Evolutionary conservation across 2,797 vertebrate species (phyloP), one percentile per base, ranked within the genome.

Genomic region (Pangasius djambal): DNA sequence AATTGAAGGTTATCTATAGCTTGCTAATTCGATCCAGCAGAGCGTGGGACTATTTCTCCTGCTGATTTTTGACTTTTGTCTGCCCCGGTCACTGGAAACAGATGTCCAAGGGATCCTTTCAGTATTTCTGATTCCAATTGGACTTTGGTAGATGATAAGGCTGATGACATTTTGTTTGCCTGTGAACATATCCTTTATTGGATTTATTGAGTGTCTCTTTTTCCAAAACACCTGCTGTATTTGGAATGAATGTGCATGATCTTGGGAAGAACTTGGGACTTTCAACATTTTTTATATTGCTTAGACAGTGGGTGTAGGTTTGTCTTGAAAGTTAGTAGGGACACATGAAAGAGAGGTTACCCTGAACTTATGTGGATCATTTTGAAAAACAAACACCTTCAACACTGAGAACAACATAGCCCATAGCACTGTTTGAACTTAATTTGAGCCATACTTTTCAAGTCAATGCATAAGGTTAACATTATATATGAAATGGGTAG

Each of bases 1-100:
- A 93, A 94, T 94, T 94, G 92, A 94, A 93, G 91, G 93, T 95
- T 96, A 96, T 96, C 95, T 96, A 94, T 95, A 95, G 94, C 93
- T 72, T 91, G 93, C 88, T 96, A 96, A 96, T 96, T 95, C 91
- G 90, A 96, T 95, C 94, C 96, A 95, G 93, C 94, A 95, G 95
- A 88, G 87, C 55, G 87, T 90, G 85, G 90, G 89, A 89, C 90
- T 88, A 86, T 93, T 9, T 85, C 78, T 57, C 90, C 92, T 92
- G 93, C 93, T 94, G 95, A 96, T 95, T 96, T 95, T 94, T 95
- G 94, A 95, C 93, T 95, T 94, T 95, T 94, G 94, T 95, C 93
- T 89, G 44, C 91, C 90, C 90, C 89, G 89, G 93, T 95, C 95
- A 95, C 95, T 94, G 93, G 93, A 95, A 96, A 95, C 94, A 96